Evolutionary conservation across 2,113 vertebrate species (phyloP).

Genomic region (Forbesichthys agassizii): DNA sequence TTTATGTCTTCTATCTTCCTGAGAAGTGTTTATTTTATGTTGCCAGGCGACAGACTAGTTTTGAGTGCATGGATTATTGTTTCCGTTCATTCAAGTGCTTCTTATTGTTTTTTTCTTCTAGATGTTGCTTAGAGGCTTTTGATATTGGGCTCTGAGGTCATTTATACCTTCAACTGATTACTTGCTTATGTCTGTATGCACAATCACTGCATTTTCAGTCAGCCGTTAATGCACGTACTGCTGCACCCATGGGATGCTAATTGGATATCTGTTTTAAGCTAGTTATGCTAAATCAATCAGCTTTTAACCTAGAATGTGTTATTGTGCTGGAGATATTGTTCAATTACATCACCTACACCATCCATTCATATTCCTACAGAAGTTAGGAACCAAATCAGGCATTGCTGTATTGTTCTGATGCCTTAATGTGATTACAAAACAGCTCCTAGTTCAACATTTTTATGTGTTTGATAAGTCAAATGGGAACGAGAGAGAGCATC

Average conservation of each 20-base stretch:
- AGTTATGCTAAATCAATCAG: conserved; percentile 38
- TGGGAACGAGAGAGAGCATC: conserved; percentile 42
- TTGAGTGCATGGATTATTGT: conserved; percentile 52
- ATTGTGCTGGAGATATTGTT: conserved; percentile 49
- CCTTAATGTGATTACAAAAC: conserved; percentile 52
- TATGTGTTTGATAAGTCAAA: conserved; percentile 59
- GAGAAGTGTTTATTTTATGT: conserved; percentile 28
- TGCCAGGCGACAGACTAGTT: conserved; percentile 10
- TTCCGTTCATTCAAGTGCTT: conserved; percentile 68
- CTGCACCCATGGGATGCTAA: conserved; percentile 5
- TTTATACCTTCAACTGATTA: conserved; percentile 8
- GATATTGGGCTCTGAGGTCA: conserved; percentile 27
- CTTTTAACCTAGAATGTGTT: conserved; percentile 52
- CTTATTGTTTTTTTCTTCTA: conserved; percentile 38
- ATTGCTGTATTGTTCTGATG: conserved; percentile 48
- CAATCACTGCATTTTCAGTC: conserved; percentile 11
- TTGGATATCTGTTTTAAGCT: conserved; percentile 34
- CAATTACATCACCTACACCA: conserved; percentile 28
- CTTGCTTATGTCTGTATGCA: conserved; percentile 21
- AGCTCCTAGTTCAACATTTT: conserved; percentile 45
- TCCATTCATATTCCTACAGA: conserved; percentile 53
- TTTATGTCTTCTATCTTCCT: conserved; percentile 46
- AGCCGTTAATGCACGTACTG: conserved; percentile 1
- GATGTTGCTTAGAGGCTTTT: conserved; percentile 40
- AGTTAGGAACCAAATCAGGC: conserved; percentile 55